phyloP scores from a whole-genome alignment of 2,888 invertebrate species.

The Lapara coniferarum region DNA sequence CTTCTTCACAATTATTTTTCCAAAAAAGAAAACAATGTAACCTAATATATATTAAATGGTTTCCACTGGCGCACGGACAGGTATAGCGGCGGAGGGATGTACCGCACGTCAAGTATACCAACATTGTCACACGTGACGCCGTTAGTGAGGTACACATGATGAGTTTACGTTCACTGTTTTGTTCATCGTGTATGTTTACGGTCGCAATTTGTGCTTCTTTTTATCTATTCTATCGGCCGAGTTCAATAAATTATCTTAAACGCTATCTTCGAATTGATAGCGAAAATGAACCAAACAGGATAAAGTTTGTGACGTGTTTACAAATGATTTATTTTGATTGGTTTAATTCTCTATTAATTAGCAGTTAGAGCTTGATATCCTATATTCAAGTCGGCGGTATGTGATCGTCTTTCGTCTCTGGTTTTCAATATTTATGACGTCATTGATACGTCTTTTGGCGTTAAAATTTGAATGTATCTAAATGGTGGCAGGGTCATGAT shows the following conservation, averaged over 20 bases:
- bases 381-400: not conserved
- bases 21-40: not conserved
- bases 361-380: too few species aligned
- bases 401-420: constrained; percentile 27
- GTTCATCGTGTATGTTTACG: constrained; percentile 52
- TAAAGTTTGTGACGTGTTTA: too few species aligned
- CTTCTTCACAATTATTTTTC: constrained; percentile 23
- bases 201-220: constrained; percentile 48
- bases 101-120: constrained; percentile 95
- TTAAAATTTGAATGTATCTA: not conserved
- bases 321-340: too few species aligned
- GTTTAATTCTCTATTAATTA: too few species aligned
- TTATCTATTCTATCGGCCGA: too few species aligned
- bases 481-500: too few species aligned
- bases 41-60: constrained; percentile 50
- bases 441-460: not conserved
- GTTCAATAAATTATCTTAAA: too few species aligned
- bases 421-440: constrained; percentile 13
- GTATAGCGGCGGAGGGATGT: constrained; percentile 88
- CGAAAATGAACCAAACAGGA: too few species aligned
- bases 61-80: constrained; percentile 68
- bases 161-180: constrained; percentile 66
- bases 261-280: not conserved
- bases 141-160: constrained; percentile 86
- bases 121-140: constrained; percentile 89